Evolutionary conservation across 2,113 vertebrate species (phyloP).

Genomic region (Cyphomyrus discorhynchus): DNA sequence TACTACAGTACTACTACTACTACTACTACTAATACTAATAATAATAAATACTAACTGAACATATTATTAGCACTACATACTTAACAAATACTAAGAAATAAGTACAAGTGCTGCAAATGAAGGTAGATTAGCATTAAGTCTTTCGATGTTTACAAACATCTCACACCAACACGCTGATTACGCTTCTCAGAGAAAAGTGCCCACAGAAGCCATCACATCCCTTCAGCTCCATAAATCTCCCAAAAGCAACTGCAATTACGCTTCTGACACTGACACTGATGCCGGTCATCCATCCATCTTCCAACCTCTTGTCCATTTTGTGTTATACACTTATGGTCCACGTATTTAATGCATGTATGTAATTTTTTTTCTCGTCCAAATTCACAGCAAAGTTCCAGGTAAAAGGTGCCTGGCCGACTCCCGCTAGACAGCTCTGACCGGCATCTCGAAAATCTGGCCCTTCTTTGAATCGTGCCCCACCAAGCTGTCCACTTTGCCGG

Average conservation of each 20-base stretch:
- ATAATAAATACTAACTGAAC: not conserved
- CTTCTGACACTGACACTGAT: not conserved
- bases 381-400: not conserved
- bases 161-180: not conserved
- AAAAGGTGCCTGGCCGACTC: not conserved
- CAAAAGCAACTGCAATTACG: not conserved
- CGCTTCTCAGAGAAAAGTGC: not conserved
- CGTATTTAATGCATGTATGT: not conserved
- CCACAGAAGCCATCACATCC: not conserved
- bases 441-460: not conserved
- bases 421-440: not conserved
- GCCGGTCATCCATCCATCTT: not conserved
- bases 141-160: not conserved
- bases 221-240: not conserved
- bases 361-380: not conserved
- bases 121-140: not conserved
- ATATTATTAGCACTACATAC: not conserved
- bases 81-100: not conserved
- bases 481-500: not conserved
- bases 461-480: not conserved
- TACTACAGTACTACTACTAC: not conserved
- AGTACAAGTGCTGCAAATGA: not conserved
- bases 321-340: not conserved
- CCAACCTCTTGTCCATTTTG: not conserved
- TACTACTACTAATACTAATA: not conserved